Conservation (phyloP, 2,888 invertebrate genomes). For the Esperia sulphurella region DNA sequence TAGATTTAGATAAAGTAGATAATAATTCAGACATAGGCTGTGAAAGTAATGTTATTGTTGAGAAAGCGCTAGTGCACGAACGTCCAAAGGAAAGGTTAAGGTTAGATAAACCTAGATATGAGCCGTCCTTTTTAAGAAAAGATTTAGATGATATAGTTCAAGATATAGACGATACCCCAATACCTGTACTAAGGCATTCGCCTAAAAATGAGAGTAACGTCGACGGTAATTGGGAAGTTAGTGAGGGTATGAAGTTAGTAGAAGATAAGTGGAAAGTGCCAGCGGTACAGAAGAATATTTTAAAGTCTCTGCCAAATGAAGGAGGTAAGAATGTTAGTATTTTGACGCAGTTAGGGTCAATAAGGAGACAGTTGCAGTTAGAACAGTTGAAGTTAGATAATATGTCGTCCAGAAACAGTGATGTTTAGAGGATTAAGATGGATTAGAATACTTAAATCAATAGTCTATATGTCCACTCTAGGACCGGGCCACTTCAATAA, state of each 20-base stretch:
- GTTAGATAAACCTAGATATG: constrained; percentile 16
- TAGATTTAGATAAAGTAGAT: neutral
- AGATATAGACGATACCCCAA: constrained; percentile 69
- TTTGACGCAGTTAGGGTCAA: constrained; percentile 84
- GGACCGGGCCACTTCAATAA: too few species aligned
- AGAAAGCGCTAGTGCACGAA: constrained; percentile 41
- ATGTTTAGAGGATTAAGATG: neutral
- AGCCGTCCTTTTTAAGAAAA: constrained; percentile 20
- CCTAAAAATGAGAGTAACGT: constrained; percentile 26
- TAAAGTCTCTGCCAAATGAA: constrained; percentile 64
- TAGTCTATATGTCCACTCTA: too few species aligned
- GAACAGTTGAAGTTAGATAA: constrained; percentile 81
- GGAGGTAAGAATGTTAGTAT: constrained; percentile 77
- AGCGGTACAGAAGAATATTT: constrained; percentile 81
- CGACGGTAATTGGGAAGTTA: constrained; percentile 30
- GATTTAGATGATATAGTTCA: constrained; percentile 12
- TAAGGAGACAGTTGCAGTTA: constrained; percentile 82
- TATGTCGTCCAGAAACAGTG: neutral
- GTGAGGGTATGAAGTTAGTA: constrained; percentile 60
- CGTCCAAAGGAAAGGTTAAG: constrained; percentile 16
- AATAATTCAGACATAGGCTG: neutral
- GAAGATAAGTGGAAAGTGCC: constrained; percentile 80
- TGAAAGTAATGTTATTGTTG: constrained; percentile 24
- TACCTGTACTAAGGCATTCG: constrained; percentile 81
- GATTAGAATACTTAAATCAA: too few species aligned